Percentiles rank a stretch among this genome's conserved stretches.
These are phyloP conservation scores for Drosophila ironensis DNA, from an alignment of 1,140 invertebrate genomes.

Conservation along the genomic window DNA sequence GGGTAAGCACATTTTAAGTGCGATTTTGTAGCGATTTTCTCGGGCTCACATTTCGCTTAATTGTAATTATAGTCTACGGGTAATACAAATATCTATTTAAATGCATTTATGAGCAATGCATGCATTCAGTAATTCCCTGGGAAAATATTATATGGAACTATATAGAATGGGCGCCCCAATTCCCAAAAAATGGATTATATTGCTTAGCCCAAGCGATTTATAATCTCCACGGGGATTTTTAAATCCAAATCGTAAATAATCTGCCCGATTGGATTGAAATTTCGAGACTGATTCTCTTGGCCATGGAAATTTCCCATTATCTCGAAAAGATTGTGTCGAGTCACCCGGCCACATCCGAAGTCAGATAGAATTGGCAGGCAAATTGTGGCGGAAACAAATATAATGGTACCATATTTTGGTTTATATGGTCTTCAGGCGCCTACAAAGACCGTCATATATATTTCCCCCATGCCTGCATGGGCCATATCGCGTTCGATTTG, in stretches of 20 bases:
- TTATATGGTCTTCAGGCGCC: background rate
- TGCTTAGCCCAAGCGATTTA: too few relatives aligned
- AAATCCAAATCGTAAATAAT: background rate
- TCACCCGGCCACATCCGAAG: slow-evolving; percentile 4
- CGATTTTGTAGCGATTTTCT: slow-evolving; percentile 20
- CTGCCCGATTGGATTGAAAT: background rate
- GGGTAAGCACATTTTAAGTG: slow-evolving; percentile 4
- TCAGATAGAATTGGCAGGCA: slow-evolving; percentile 8
- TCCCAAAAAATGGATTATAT: too few relatives aligned
- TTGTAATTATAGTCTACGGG: slow-evolving; percentile 7
- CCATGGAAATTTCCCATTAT: slow-evolving; percentile 21
- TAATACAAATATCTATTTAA: too few relatives aligned
- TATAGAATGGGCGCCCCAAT: too few relatives aligned
- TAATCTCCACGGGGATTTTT: too few relatives aligned
- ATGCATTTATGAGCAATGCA: too few relatives aligned
- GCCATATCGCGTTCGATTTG: slow-evolving; percentile 5
- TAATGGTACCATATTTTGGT: slow-evolving; percentile 31
- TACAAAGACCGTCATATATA: background rate
- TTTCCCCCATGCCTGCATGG: background rate
- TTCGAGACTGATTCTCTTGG: background rate
- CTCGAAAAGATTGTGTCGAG: slow-evolving; percentile 19
- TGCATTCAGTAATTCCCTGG: too few relatives aligned
- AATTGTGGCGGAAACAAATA: slow-evolving; percentile 35
- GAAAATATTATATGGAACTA: too few relatives aligned
- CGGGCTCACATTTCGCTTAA: background rate